A percentile compares a stretch with the other conserved stretches of the same genome.
Evolutionary conservation across 1,140 invertebrate genomes (phyloP).

Genomic region (Drosophila sucinea): DNA sequence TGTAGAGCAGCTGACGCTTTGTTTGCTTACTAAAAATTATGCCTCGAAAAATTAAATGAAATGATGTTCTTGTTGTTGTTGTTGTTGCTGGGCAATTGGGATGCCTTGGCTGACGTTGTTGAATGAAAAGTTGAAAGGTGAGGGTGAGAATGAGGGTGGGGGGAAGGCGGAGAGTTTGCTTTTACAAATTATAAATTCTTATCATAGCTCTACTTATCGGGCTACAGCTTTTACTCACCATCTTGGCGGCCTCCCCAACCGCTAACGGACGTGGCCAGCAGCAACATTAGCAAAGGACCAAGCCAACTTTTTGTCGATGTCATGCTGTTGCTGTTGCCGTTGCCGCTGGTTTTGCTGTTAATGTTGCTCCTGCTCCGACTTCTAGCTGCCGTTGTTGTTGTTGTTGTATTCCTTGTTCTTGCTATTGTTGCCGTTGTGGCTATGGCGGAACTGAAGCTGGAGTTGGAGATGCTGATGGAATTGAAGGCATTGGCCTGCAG

Average conservation of each 20-base stretch:
- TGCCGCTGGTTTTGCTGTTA: constrained; percentile 33
- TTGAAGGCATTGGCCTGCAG: constrained; percentile 29
- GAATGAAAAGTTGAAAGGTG: too few species aligned
- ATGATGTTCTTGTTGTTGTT: constrained; percentile 34
- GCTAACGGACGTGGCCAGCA: constrained; percentile 73
- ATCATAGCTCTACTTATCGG: constrained; percentile 78
- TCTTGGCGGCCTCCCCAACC: constrained; percentile 77
- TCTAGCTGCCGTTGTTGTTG: constrained; percentile 22
- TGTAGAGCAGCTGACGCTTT: constrained; percentile 66
- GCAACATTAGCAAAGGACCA: constrained; percentile 66
- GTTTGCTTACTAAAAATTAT: constrained; percentile 70
- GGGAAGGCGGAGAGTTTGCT: background rate
- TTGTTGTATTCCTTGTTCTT: constrained; percentile 39
- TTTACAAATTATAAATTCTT: constrained; percentile 76
- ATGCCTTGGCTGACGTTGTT: background rate
- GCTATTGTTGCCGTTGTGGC: constrained; percentile 51
- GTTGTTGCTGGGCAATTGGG: constrained; percentile 11
- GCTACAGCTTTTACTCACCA: constrained; percentile 63
- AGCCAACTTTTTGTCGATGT: constrained; percentile 74
- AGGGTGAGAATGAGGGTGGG: too few species aligned
- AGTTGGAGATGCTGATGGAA: constrained; percentile 18
- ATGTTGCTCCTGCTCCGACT: constrained; percentile 26
- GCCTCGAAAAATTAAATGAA: constrained; percentile 75
- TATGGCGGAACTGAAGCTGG: constrained; percentile 16
- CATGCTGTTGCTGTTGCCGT: constrained; percentile 48